Conservation (phyloP, 2,113 vertebrate genomes). For the Pelodiscus sinensis region DNA sequence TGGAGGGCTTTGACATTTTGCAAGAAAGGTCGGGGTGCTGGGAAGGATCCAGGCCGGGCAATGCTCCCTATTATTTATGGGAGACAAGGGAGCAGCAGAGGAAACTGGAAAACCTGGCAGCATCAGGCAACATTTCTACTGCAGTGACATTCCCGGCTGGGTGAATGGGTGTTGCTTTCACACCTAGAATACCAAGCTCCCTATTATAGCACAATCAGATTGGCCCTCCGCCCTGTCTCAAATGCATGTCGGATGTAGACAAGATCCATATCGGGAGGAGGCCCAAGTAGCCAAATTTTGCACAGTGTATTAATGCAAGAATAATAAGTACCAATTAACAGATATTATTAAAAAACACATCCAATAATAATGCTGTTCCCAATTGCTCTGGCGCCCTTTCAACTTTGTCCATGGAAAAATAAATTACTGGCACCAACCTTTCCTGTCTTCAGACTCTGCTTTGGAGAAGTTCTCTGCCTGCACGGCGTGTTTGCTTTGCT, state of each 20-base stretch:
- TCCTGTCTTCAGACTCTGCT: neutral
- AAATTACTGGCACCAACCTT: neutral
- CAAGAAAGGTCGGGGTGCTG: constrained; percentile 60
- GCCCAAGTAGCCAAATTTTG: neutral
- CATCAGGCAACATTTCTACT: neutral
- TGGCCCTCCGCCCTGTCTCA: constrained; percentile 11
- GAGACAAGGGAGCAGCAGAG: constrained; percentile 8
- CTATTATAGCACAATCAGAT: neutral
- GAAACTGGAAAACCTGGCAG: constrained; percentile 32
- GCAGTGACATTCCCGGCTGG: neutral
- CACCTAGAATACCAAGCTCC: constrained; percentile 34
- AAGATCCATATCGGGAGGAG: constrained; percentile 9
- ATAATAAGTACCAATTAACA: constrained; percentile 8
- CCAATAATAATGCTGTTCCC: neutral
- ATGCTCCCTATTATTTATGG: constrained; percentile 25
- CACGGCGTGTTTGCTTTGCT: accelerated
- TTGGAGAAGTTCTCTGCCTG: neutral
- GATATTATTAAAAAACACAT: neutral
- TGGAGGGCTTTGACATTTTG: neutral
- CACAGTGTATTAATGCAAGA: neutral
- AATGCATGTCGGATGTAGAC: neutral
- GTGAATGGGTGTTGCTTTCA: constrained; percentile 4
- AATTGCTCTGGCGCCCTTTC: neutral
- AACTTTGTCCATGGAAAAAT: neutral
- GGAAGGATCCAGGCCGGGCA: constrained; percentile 43